Evolutionary conservation across 2,888 invertebrate genomes (phyloP).

Genomic region (Agrochola macilenta): DNA sequence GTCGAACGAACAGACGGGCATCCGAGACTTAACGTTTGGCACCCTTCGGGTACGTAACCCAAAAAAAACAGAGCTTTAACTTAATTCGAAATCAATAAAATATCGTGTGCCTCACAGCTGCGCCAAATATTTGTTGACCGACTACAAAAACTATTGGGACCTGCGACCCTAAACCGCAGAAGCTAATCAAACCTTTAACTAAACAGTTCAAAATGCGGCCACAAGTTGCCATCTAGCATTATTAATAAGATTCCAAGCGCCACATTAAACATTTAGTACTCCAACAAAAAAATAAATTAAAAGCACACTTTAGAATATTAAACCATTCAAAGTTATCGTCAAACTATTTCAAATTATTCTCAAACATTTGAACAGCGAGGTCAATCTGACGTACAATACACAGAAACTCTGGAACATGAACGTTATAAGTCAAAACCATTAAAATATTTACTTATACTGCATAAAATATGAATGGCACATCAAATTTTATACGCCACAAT

Average conservation of each 20-base stretch:
- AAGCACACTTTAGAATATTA: constrained; percentile 32
- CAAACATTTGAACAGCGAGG: constrained; percentile 12
- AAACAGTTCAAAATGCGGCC: neutral
- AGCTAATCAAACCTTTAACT: neutral
- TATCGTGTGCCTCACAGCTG: neutral
- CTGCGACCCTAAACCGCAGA: neutral
- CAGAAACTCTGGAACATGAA: neutral
- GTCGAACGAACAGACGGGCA: no score
- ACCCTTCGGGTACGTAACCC: no score
- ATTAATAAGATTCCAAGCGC: neutral
- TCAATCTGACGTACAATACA: constrained; percentile 6
- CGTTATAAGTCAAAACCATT: constrained; percentile 28
- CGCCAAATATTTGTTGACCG: neutral
- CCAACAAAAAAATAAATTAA: constrained; percentile 5
- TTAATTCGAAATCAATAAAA: neutral
- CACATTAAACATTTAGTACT: constrained; percentile 11
- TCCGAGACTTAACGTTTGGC: no score
- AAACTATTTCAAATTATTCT: constrained; percentile 39
- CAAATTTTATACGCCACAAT: constrained; percentile 33
- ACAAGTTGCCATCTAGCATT: neutral
- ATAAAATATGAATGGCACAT: constrained; percentile 32
- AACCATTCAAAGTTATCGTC: constrained; percentile 22
- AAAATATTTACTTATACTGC: constrained; percentile 20
- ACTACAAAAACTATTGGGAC: neutral
- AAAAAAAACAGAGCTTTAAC: neutral